Percentiles rank a stretch among this genome's conserved stretches.
Conservation (phyloP, 2,113 vertebrate genomes). For the Lanius collurio region DNA sequence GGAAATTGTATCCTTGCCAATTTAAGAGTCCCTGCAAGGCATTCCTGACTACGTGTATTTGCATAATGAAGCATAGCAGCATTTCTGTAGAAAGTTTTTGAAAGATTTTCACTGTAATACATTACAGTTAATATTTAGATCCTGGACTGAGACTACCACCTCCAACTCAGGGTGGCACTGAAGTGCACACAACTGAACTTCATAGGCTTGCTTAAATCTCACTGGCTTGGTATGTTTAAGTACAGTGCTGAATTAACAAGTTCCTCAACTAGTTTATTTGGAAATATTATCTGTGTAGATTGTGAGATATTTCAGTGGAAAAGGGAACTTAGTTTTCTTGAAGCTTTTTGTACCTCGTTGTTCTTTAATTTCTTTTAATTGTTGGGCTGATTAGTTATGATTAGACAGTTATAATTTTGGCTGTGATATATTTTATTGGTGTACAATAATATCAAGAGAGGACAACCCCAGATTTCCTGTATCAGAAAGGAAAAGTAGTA, state of each 20-base stretch:
- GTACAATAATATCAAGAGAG: background rate
- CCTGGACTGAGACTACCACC: background rate
- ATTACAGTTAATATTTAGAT: conserved; percentile 5
- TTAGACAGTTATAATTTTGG: background rate
- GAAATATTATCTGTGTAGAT: background rate
- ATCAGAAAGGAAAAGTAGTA: background rate
- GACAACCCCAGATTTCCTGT: background rate
- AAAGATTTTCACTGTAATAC: background rate
- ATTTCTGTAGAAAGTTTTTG: conserved; percentile 19
- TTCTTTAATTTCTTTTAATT: background rate
- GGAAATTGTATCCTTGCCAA: conserved; percentile 37
- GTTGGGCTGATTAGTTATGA: background rate
- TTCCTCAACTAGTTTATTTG: background rate
- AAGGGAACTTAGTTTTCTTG: background rate
- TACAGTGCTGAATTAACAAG: background rate
- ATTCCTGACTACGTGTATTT: conserved; percentile 43
- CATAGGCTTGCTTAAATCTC: background rate
- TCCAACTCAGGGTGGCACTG: background rate
- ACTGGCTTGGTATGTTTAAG: background rate
- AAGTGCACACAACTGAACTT: background rate
- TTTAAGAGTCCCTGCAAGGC: conserved; percentile 47
- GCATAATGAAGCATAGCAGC: conserved; percentile 43
- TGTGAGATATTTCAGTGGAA: background rate
- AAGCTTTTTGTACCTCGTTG: background rate
- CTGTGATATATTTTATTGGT: background rate